Evolutionary conservation across 2,113 vertebrate genomes (phyloP), one percentile per base, ranked within the genome.

Genomic region (Lipophrys pholis): DNA sequence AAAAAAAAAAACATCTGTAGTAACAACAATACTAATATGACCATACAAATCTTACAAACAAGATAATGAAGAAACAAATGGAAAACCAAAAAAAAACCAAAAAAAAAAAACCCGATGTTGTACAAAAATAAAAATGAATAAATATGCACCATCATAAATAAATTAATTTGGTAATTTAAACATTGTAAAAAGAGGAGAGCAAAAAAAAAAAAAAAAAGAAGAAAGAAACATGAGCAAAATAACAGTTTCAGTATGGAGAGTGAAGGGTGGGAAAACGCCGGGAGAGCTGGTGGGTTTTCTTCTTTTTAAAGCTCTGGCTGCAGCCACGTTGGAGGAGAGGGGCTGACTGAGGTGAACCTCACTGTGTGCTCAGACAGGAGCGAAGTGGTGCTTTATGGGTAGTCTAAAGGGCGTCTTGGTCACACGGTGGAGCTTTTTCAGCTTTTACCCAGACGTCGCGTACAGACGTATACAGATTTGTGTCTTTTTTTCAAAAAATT

Each of bases 131-230:
- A 78, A 89, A 91, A 92, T 89, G 81, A 93, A 93, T 93, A 94
- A 94, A 94, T 94, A 94, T 83, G 78, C 85, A 91, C 72, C 6
- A 51, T 91, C 81, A 91, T 90, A 91, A 94, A 93, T 93, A 93
- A 92, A 92, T 92, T 1, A 84, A 89, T 92, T 92, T 91, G 90
- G 89, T 91, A 90, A 89, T 87, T 83, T 82, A 84, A 84, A 91
- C 69, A 83, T 83, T 70, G 73, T 81, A 81, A 69, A 87, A 82
- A 78, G 56, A 81, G n/a, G 17, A 76, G 36, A 81, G 66, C 21
- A 69, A 80, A 84, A 84, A 69, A 41, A 14, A 73, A 86, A 73
- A 71, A 80, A 84, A 82, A 72, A 38, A 14, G 4, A 30, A 30
- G 4, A 30, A 30, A 30, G 21, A 71, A 86, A 73, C 61, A 69